These are phyloP conservation scores for Oncorhynchus mykiss DNA, from an alignment of 2,113 vertebrate genomes.

Conservation along the genomic window DNA sequence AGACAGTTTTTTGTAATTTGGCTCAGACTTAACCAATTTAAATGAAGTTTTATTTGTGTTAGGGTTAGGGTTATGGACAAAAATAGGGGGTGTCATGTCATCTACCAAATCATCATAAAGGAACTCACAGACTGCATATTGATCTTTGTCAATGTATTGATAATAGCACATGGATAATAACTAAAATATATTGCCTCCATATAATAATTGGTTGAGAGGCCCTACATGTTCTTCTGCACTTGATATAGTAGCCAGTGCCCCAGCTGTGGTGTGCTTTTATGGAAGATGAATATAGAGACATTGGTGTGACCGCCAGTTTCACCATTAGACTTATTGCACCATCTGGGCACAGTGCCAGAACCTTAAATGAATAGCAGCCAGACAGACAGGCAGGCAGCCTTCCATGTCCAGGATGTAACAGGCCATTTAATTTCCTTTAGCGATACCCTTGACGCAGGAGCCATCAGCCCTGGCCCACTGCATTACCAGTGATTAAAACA, in stretches of 20 bases:
- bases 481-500: slow-evolving; percentile 42
- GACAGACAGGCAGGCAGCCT: too few species aligned
- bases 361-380: slow-evolving; percentile 31
- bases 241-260: too few species aligned
- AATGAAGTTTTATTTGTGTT: too few species aligned
- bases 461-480: slow-evolving; percentile 22
- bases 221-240: slow-evolving; percentile 2
- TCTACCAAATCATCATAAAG: too few species aligned
- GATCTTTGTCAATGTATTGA: too few species aligned
- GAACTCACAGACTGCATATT: too few species aligned
- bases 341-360: slow-evolving; percentile 58
- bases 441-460: slow-evolving; percentile 51
- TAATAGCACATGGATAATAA: too few species aligned
- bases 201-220: background rate
- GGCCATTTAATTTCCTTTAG: slow-evolving; percentile 47
- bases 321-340: slow-evolving; percentile 70
- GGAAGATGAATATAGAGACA: slow-evolving; percentile 40
- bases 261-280: slow-evolving; percentile 23
- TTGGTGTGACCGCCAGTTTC: slow-evolving; percentile 42
- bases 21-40: too few species aligned
- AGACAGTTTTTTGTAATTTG: too few species aligned
- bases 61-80: too few species aligned
- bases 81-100: too few species aligned
- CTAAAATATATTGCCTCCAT: too few species aligned
- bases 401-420: slow-evolving; percentile 13